Conservation (phyloP, 2,888 invertebrate genomes). For the Scaptomyza cyrtandrae region DNA sequence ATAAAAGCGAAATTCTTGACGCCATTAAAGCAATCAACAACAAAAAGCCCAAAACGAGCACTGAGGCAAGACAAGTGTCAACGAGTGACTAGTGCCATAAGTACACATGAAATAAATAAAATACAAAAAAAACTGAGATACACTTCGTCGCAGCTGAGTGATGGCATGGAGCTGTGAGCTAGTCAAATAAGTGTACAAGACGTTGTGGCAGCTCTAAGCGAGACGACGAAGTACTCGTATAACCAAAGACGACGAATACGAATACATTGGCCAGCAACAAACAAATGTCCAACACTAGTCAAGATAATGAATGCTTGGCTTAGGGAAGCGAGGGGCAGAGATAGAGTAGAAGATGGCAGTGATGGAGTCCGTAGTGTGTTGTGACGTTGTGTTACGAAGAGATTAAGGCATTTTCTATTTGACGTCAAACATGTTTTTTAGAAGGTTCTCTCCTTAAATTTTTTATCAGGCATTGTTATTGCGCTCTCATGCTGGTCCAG, state of each 20-base stretch:
- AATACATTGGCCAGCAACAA: constrained; percentile 49
- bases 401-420: constrained; percentile 79
- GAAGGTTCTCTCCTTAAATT: constrained; percentile 30
- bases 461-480: constrained; percentile 70
- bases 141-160: constrained; percentile 14
- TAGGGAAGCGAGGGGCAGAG: background rate
- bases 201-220: constrained; percentile 27
- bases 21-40: constrained; percentile 73
- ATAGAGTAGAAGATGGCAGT: background rate
- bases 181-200: constrained; percentile 46
- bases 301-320: constrained; percentile 48
- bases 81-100: constrained; percentile 76
- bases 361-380: constrained; percentile 39
- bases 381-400: constrained; percentile 53
- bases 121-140: constrained; percentile 29
- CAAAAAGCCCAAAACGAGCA: constrained; percentile 17
- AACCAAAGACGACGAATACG: constrained; percentile 6
- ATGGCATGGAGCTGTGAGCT: constrained; percentile 24
- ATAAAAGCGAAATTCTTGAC: constrained; percentile 80
- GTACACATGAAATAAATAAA: constrained; percentile 57
- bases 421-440: constrained; percentile 68
- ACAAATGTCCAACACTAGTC: constrained; percentile 57
- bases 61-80: constrained; percentile 71
- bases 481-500: constrained; percentile 67
- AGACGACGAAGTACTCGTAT: constrained; percentile 22